Percentiles rank a stretch among this genome's conserved stretches.
These are phyloP conservation scores for Adelosebastes latens DNA, from an alignment of 2,797 vertebrate species.

Conservation along the genomic window DNA sequence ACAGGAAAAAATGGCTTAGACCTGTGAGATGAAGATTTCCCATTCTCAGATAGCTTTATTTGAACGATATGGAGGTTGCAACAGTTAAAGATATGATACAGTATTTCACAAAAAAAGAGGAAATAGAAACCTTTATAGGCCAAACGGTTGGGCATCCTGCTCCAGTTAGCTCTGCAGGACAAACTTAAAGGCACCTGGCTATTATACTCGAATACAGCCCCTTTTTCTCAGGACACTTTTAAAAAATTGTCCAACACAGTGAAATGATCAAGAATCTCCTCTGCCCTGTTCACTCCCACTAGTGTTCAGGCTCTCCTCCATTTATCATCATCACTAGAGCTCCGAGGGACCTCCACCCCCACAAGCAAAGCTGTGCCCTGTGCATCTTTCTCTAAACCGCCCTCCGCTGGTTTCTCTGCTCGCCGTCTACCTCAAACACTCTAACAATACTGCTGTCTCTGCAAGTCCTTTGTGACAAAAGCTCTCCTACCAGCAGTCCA, in stretches of 20 bases:
- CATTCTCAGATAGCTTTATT: background rate
- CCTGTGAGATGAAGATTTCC: background rate
- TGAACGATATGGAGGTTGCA: background rate
- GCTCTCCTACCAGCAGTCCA: background rate
- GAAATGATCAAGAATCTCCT: background rate
- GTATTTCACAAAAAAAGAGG: no score
- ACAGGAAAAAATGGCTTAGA: no score
- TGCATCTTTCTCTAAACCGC: background rate
- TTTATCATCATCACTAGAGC: slow-evolving; percentile 35
- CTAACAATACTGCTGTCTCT: background rate
- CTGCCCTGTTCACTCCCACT: background rate
- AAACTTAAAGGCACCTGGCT: background rate
- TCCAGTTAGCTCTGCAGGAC: background rate
- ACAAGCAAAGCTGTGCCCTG: background rate
- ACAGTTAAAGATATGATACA: background rate
- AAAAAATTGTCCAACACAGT: background rate
- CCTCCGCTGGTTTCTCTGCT: background rate
- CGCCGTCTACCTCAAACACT: background rate
- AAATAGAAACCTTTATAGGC: background rate
- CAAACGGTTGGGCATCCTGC: background rate
- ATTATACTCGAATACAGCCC: background rate
- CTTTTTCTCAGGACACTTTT: background rate
- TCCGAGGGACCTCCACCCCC: background rate
- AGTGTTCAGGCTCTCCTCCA: slow-evolving; percentile 8
- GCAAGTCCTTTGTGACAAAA: slow-evolving; percentile 8